These are phyloP conservation scores for Drosophila flavopinicola DNA, from an alignment of 2,888 invertebrate species.

Conservation along the genomic window DNA sequence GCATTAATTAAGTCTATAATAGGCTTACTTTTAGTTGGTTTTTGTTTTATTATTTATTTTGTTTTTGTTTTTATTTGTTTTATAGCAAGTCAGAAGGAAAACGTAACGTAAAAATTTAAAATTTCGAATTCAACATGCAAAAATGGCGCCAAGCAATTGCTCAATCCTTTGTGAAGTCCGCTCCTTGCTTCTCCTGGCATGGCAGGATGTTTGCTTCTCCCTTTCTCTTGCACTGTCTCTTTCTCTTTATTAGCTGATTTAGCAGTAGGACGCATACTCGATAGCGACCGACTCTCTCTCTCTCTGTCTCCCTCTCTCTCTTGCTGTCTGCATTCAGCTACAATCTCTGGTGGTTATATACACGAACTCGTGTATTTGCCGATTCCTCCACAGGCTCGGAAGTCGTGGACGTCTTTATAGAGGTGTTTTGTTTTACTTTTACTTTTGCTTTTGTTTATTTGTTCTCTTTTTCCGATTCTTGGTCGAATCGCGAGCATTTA, in stretches of 20 bases:
- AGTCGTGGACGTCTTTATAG: not conserved
- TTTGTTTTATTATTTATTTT: slow-evolving; percentile 31
- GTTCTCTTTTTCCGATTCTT: not conserved
- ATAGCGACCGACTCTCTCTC: slow-evolving; percentile 13
- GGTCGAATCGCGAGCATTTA: slow-evolving; percentile 31
- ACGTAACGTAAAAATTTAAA: slow-evolving; percentile 47
- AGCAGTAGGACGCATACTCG: slow-evolving; percentile 12
- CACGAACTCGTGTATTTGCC: slow-evolving; percentile 3
- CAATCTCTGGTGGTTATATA: not conserved
- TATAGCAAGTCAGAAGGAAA: slow-evolving; percentile 50
- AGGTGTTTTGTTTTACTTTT: not conserved
- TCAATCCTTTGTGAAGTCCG: slow-evolving; percentile 7
- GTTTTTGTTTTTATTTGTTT: slow-evolving; percentile 21
- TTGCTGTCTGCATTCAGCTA: not conserved
- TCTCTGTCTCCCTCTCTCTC: too few relatives aligned
- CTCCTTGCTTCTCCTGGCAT: slow-evolving; percentile 6
- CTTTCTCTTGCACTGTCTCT: not conserved
- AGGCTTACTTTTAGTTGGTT: slow-evolving; percentile 66
- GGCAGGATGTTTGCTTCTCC: slow-evolving; percentile 9
- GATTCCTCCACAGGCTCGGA: not conserved
- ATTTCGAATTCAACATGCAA: slow-evolving; percentile 56
- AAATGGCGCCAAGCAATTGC: slow-evolving; percentile 52
- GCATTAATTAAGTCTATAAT: slow-evolving; percentile 78
- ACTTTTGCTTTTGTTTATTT: not conserved
- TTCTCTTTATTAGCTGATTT: slow-evolving; percentile 16